These are phyloP conservation scores for Cirrhinus molitorella DNA, from an alignment of 2,797 vertebrate species.

Conservation along the genomic window DNA sequence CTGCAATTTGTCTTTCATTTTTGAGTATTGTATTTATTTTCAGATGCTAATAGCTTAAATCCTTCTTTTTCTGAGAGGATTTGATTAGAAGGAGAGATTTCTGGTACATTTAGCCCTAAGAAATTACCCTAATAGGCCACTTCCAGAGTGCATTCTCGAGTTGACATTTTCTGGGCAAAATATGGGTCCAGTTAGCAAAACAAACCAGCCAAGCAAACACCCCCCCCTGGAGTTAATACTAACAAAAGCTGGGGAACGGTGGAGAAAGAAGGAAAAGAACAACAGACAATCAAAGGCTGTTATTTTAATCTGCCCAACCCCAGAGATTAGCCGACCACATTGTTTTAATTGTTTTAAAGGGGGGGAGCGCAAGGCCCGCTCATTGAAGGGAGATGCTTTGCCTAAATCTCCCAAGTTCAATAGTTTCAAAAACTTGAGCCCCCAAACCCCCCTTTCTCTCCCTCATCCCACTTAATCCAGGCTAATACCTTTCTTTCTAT, in stretches of 20 bases:
- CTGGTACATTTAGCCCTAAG: slow-evolving; percentile 25
- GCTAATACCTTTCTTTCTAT: slow-evolving; percentile 85
- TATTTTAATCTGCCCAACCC: slow-evolving; percentile 82
- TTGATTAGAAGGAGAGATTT: slow-evolving; percentile 8
- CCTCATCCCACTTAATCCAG: slow-evolving; percentile 84
- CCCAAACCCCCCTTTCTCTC: slow-evolving; percentile 72
- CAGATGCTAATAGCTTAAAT: slow-evolving; percentile 36
- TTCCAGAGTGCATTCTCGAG: slow-evolving; percentile 65
- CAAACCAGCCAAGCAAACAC: slow-evolving; percentile 71
- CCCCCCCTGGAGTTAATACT: slow-evolving; percentile 61
- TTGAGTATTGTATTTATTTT: slow-evolving; percentile 26
- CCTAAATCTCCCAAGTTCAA: slow-evolving; percentile 86
- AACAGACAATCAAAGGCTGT: slow-evolving; percentile 81
- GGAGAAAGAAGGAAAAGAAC: slow-evolving; percentile 70
- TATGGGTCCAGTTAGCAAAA: slow-evolving; percentile 81
- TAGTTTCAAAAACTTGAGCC: slow-evolving; percentile 83
- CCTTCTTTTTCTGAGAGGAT: not conserved
- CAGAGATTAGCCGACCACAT: slow-evolving; percentile 83
- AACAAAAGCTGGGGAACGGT: slow-evolving; percentile 68
- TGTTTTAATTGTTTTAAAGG: slow-evolving; percentile 87
- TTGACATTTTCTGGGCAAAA: slow-evolving; percentile 78
- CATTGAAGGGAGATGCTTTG: slow-evolving; percentile 76
- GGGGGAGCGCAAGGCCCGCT: slow-evolving; percentile 76
- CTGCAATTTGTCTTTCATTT: not conserved
- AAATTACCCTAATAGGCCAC: slow-evolving; percentile 25